These are phyloP conservation scores for Plestiodon gilberti DNA, from an alignment of 2,113 vertebrate species.

Conservation along the genomic window DNA sequence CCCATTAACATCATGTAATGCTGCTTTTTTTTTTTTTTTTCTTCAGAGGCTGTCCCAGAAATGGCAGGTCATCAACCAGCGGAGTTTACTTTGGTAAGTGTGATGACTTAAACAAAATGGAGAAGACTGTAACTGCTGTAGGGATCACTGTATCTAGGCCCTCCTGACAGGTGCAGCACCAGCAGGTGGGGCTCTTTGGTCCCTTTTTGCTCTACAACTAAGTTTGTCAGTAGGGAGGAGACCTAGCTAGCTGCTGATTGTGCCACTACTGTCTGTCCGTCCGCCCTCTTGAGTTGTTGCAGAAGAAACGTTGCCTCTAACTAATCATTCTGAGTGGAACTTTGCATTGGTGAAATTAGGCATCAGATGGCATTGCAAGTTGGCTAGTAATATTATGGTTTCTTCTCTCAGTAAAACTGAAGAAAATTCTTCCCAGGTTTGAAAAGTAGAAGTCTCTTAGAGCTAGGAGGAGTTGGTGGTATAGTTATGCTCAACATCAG, in stretches of 20 bases:
- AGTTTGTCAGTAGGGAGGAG: not conserved
- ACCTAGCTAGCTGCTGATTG: not conserved
- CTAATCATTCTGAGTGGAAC: not conserved
- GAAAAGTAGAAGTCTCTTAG: not conserved
- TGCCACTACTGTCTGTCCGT: not conserved
- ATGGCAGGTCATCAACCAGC: constrained; percentile 94
- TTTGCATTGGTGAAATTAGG: not conserved
- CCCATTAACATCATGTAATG: not conserved
- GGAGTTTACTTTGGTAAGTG: constrained; percentile 85
- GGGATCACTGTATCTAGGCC: not conserved
- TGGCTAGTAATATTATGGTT: not conserved
- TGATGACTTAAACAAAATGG: not conserved
- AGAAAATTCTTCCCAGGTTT: not conserved
- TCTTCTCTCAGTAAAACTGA: not conserved
- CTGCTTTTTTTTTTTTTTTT: constrained; percentile 49
- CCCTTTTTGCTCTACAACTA: not conserved
- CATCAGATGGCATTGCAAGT: not conserved
- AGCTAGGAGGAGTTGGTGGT: not conserved
- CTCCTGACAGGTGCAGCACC: not conserved
- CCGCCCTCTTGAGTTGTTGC: too few relatives aligned
- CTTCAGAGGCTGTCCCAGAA: constrained; percentile 89
- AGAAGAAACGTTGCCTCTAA: not conserved
- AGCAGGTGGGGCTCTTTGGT: not conserved
- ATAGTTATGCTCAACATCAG: not conserved
- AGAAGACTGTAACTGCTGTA: not conserved